Conservation (phyloP, 2,797 vertebrate genomes). For the Pelochelys cantorii region DNA sequence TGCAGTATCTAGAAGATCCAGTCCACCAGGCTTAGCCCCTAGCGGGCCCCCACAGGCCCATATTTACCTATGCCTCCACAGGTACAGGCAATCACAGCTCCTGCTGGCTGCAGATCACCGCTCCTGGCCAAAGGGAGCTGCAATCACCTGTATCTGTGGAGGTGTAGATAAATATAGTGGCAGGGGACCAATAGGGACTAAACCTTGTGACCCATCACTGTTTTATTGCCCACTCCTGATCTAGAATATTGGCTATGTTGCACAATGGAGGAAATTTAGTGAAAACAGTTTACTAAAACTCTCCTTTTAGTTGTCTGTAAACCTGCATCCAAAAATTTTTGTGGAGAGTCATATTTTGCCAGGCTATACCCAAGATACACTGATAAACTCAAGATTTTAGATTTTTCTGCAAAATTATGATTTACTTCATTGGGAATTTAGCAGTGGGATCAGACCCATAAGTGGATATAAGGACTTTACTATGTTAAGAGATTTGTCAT, state of each 20-base stretch:
- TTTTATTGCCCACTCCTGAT: no score
- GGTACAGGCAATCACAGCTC: no score
- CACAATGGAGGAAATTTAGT: conserved; percentile 12
- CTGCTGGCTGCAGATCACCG: no score
- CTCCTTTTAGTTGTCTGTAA: conserved; percentile 25
- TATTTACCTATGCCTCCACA: no score
- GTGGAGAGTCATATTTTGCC: conserved; percentile 26
- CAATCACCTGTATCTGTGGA: no score
- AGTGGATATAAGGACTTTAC: neutral
- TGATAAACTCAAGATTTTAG: conserved; percentile 15
- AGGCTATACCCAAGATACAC: conserved; percentile 37
- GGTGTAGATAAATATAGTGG: no score
- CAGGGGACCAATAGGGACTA: no score
- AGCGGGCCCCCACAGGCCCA: no score
- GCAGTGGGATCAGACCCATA: neutral
- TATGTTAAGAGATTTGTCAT: conserved; percentile 29
- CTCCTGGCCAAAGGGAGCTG: no score
- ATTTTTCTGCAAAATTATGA: conserved; percentile 12
- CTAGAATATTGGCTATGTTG: conserved; percentile 17
- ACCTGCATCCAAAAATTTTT: conserved; percentile 24
- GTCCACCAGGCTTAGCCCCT: no score
- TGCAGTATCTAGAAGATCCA: conserved; percentile 23
- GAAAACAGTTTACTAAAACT: conserved; percentile 61
- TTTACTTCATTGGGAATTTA: conserved; percentile 24
- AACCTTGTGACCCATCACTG: no score